Percentiles rank a stretch among this genome's conserved stretches.
These are phyloP conservation scores for Corythaeola cristata DNA, from an alignment of 2,113 vertebrate genomes.

Conservation along the genomic window DNA sequence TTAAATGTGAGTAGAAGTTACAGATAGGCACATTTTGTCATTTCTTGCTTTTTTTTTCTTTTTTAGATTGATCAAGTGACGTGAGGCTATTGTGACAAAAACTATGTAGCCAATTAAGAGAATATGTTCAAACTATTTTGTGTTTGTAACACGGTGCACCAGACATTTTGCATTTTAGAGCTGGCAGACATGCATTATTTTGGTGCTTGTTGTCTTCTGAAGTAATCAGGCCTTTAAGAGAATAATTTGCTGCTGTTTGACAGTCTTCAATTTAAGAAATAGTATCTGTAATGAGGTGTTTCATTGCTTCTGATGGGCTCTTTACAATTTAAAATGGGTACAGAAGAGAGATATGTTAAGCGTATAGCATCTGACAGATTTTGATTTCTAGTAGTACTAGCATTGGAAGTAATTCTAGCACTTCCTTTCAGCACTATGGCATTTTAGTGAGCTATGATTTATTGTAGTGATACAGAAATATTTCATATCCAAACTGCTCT, in stretches of 20 bases:
- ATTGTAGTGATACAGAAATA: slow-evolving; percentile 13
- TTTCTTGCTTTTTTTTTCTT: background rate
- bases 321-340: background rate
- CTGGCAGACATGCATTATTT: background rate
- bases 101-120: background rate
- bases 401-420: slow-evolving; percentile 32
- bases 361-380: background rate
- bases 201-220: background rate
- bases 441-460: slow-evolving; percentile 29
- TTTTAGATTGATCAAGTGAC: background rate
- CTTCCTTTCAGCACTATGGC: slow-evolving; percentile 3
- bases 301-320: background rate
- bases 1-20: background rate
- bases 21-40: background rate
- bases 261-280: slow-evolving; percentile 3
- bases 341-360: background rate
- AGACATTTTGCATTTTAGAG: background rate
- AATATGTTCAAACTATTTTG: background rate
- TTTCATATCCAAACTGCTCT: slow-evolving; percentile 31
- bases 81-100: background rate
- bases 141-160: background rate
- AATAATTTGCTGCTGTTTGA: background rate
- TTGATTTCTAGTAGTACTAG: slow-evolving; percentile 28
- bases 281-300: slow-evolving; percentile 9
- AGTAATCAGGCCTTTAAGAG: background rate